A percentile compares a stretch with the other conserved stretches of the same genome.
These are phyloP conservation scores for Telenomus remus DNA, from an alignment of 1,140 invertebrate species.

Conservation along the genomic window DNA sequence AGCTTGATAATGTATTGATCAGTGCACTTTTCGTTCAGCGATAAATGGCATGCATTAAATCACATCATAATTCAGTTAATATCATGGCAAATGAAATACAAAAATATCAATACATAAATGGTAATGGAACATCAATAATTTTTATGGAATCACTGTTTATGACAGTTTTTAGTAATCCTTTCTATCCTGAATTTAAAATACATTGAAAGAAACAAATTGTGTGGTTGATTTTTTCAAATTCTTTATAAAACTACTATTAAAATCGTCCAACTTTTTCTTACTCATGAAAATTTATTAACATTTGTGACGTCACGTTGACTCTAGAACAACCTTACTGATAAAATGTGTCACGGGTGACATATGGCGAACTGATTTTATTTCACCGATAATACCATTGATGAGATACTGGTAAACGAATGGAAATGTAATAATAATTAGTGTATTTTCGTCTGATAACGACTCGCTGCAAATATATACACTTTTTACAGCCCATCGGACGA, in stretches of 20 bases:
- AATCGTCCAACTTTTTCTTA: too few species aligned
- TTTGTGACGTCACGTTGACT: not conserved
- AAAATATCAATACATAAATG: too few species aligned
- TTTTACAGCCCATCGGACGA: not conserved
- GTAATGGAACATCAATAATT: too few species aligned
- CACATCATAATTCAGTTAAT: slow-evolving; percentile 12
- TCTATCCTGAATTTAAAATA: too few species aligned
- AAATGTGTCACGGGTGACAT: slow-evolving; percentile 35
- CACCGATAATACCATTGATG: slow-evolving; percentile 46
- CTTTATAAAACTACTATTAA: too few species aligned
- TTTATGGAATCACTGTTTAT: too few species aligned
- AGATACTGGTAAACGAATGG: slow-evolving; percentile 34
- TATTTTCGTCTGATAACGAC: slow-evolving; percentile 37
- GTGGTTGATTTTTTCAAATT: too few species aligned
- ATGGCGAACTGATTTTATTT: slow-evolving; percentile 48
- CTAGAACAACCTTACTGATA: slow-evolving; percentile 39
- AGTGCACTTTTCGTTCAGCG: slow-evolving; percentile 28
- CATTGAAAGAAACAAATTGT: too few species aligned
- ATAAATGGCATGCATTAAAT: slow-evolving; percentile 29
- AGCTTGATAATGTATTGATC: slow-evolving; percentile 45
- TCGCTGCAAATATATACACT: slow-evolving; percentile 2
- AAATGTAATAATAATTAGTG: slow-evolving; percentile 48
- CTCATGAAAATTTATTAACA: too few species aligned
- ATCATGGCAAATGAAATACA: too few species aligned
- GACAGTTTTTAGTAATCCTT: too few species aligned